phyloP scores from a whole-genome alignment of 1,140 invertebrate genomes.

The Drosophila melanica region DNA sequence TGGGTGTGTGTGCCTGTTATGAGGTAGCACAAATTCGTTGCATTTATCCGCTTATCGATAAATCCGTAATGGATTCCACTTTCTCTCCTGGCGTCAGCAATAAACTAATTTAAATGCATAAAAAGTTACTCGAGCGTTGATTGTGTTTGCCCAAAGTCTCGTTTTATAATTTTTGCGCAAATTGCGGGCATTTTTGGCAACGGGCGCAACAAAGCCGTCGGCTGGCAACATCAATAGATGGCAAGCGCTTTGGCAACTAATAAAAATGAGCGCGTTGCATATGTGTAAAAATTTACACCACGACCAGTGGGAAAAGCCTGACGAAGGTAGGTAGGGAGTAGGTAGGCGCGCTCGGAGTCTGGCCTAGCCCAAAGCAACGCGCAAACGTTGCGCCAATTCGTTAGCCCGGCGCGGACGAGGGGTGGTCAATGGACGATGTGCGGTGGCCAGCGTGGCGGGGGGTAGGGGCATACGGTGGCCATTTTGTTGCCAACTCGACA shows the following conservation, averaged over 20 bases:
- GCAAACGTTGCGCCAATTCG: conserved; percentile 58
- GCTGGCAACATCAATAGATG: conserved; percentile 31
- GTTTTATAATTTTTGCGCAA: conserved; percentile 81
- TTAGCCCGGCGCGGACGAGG: conserved; percentile 50
- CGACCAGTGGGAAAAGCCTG: conserved; percentile 7
- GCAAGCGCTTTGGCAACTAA: conserved; percentile 41
- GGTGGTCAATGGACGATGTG: conserved; percentile 15
- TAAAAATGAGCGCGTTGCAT: conserved; percentile 57
- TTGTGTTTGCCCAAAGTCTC: conserved; percentile 78
- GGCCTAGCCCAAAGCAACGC: conserved; percentile 29
- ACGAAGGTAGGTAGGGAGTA: conserved; percentile 1
- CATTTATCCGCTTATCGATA: conserved; percentile 32
- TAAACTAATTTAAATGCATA: conserved; percentile 74
- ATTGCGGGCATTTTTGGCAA: conserved; percentile 70
- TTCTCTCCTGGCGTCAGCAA: conserved; percentile 27
- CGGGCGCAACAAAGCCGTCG: conserved; percentile 32
- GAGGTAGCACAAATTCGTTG: conserved; percentile 22
- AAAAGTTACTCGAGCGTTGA: conserved; percentile 71
- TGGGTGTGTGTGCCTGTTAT: no score
- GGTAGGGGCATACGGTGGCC: conserved; percentile 48
- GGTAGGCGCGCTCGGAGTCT: conserved; percentile 10
- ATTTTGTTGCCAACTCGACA: conserved; percentile 83
- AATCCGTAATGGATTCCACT: background rate
- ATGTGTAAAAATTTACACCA: conserved; percentile 81
- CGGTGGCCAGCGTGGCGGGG: background rate